A percentile compares a stretch with the other conserved stretches of the same genome.
Conservation (phyloP, 23 tunicate genomes). For the Halocynthia roretzi region DNA sequence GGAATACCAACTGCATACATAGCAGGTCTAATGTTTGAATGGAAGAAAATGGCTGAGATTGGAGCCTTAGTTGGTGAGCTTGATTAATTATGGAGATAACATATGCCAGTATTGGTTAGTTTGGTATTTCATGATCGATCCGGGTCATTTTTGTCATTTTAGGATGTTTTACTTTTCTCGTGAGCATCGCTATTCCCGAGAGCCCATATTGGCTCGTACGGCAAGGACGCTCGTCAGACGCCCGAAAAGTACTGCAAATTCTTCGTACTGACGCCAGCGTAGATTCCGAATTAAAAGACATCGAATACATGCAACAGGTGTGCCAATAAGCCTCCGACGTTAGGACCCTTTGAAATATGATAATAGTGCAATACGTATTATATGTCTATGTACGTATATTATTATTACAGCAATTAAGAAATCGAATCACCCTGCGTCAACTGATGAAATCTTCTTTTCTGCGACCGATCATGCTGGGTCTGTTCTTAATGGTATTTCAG, state of each 20-base stretch:
- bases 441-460: not conserved
- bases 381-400: no score
- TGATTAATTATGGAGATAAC: not conserved
- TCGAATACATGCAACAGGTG: no score
- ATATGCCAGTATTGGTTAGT: not conserved
- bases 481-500: conserved; percentile 21
- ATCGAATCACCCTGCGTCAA: no score
- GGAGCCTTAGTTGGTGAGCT: conserved; percentile 15
- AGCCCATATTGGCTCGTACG: conserved; percentile 30
- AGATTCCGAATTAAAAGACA: no score
- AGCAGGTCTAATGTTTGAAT: not conserved
- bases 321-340: no score
- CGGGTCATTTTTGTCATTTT: not conserved
- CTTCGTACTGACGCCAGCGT: not conserved
- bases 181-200: conserved; percentile 24
- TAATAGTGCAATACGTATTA: no score
- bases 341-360: no score
- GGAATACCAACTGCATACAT: conserved; percentile 10
- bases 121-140: not conserved
- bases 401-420: no score
- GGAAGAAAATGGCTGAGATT: conserved; percentile 17
- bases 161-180: conserved; percentile 27
- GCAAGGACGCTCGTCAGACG: conserved; percentile 11
- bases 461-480: conserved; percentile 21
- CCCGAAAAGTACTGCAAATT: conserved; percentile 7